A percentile compares a stretch with the other conserved stretches of the same genome.
Evolutionary conservation across 2,888 invertebrate genomes (phyloP).

Genomic region (Mythimna pallens): DNA sequence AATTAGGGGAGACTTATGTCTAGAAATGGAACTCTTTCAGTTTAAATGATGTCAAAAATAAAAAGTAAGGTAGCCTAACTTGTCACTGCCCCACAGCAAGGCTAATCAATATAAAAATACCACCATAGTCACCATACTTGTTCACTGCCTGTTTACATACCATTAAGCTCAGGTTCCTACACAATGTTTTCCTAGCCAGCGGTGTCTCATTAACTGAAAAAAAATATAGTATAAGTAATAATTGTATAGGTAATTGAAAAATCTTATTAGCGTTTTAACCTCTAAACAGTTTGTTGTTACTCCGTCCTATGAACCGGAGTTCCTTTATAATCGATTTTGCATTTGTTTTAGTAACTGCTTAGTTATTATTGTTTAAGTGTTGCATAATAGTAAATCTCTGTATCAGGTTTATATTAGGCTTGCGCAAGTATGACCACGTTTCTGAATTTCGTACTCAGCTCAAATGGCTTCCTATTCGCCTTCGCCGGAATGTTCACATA

Average conservation of each 20-base stretch:
- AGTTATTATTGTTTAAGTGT: conserved; percentile 75
- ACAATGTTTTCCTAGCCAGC: conserved; percentile 13
- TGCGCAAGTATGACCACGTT: no score
- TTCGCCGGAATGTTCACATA: no score
- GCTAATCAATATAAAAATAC: background rate
- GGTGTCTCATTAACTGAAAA: background rate
- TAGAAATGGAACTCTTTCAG: no score
- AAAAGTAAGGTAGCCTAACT: background rate
- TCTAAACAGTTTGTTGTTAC: conserved; percentile 83
- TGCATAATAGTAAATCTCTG: no score
- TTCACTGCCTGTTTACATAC: conserved; percentile 18
- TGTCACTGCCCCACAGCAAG: no score
- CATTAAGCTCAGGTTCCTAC: conserved; percentile 9
- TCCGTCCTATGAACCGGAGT: conserved; percentile 83
- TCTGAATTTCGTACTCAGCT: no score
- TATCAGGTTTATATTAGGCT: no score
- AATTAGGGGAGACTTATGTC: no score
- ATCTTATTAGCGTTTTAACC: conserved; percentile 70
- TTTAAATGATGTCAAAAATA: background rate
- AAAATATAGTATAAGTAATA: background rate
- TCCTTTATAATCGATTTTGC: conserved; percentile 73
- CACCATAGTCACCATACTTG: background rate
- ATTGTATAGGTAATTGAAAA: background rate
- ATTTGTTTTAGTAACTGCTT: conserved; percentile 74
- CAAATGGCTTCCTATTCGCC: no score